Conservation (phyloP, 1,140 invertebrate genomes). For the Scaptomyza hsui region DNA sequence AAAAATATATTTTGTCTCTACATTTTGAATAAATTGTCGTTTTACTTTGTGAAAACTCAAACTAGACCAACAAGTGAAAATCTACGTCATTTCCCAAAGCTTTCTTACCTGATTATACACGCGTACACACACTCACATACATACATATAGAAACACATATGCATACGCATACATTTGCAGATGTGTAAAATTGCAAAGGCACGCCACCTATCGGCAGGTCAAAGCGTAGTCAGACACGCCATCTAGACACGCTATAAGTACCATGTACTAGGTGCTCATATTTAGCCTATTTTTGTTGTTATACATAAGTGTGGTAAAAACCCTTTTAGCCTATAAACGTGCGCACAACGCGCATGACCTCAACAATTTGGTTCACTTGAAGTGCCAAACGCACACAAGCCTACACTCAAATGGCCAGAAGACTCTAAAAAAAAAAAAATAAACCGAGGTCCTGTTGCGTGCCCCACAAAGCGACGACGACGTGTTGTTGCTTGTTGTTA, state of each 20-base stretch:
- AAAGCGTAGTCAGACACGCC: slow-evolving; percentile 65
- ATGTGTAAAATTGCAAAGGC: slow-evolving; percentile 30
- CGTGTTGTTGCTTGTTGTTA: slow-evolving; percentile 24
- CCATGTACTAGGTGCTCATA: slow-evolving; percentile 29
- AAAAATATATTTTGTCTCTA: neutral
- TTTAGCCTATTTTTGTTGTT: slow-evolving; percentile 47
- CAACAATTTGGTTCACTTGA: slow-evolving; percentile 75
- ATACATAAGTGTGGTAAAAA: slow-evolving; percentile 51
- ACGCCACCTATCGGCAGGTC: slow-evolving; percentile 59
- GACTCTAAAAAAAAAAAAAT: neutral
- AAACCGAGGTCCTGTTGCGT: slow-evolving; percentile 68
- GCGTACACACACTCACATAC: slow-evolving; percentile 5
- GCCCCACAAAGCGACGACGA: slow-evolving; percentile 29
- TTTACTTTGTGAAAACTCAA: too few relatives aligned
- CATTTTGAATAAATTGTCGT: too few relatives aligned
- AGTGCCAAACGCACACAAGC: slow-evolving; percentile 70
- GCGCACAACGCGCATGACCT: slow-evolving; percentile 79
- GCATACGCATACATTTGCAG: slow-evolving; percentile 1
- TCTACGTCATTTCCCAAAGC: slow-evolving; percentile 1
- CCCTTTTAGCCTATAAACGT: slow-evolving; percentile 70
- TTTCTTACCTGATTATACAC: neutral
- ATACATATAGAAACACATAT: slow-evolving; percentile 2
- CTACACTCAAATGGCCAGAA: slow-evolving; percentile 17
- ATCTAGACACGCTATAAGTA: slow-evolving; percentile 48
- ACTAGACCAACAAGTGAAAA: slow-evolving; percentile 43